Evolutionary conservation across 2,797 vertebrate species (phyloP), one percentile per base, ranked within the genome.

Genomic region (Columba guinea): DNA sequence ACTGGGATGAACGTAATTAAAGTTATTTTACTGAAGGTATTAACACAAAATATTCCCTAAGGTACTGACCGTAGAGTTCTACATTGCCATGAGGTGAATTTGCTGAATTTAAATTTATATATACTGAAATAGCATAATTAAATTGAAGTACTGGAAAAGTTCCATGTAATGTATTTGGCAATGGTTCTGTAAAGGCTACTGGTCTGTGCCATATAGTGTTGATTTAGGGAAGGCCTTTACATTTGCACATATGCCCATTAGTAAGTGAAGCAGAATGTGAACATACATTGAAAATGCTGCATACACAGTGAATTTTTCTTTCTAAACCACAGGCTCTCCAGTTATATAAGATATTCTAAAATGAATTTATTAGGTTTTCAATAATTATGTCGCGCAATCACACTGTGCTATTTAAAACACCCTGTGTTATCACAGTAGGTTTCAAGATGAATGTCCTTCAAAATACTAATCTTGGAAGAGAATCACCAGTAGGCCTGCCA

Each of bases 41-140:
- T 58, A 75, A 63, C 75, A 76, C 87, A 70, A 84, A 87, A 86
- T 94, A 95, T 73, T 96, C 96, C 96, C 94, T 48, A 6, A 89
- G 86, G 91, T 88, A 92, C 78, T 79, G n/a, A 88, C 52, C 87
- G 28, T 65, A 79, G 71, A 94, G 37, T 89, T 76, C 78, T 94
- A 84, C 49, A 60, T 60, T 93, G 70, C 77, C 55, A 77, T 34
- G 69, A 81, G 77, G 82, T 85, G 76, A 82, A 58, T 82, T 94
- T 68, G 20, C 75, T 89, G 62, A 81, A 73, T 84, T 82, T 83
- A 56, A 81, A 74, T 32, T 62, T 86, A 89, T 32, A 34, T 83
- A 79, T 48, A 41, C 58, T 37, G 75, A 79, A 80, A 82, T 26
- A 84, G 35, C 37, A 69, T 74, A 91, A 69, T 94, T 91, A 95